Percentiles rank a stretch among this genome's conserved stretches.
These are phyloP conservation scores for Amphipoea oculea DNA, from an alignment of 2,888 invertebrate species.

Conservation along the genomic window DNA sequence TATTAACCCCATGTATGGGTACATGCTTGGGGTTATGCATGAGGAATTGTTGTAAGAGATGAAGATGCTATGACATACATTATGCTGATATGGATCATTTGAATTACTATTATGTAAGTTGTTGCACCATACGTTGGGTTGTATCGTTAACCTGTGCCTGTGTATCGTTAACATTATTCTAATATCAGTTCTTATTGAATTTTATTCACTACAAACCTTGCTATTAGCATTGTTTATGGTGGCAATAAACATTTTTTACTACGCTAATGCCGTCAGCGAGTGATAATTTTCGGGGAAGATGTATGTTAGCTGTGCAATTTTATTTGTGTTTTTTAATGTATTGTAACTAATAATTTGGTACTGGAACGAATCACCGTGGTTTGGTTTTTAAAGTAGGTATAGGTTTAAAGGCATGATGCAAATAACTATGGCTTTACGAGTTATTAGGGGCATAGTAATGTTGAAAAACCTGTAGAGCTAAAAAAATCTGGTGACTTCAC, in stretches of 20 bases:
- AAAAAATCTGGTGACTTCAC: not conserved
- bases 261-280: slow-evolving; percentile 25
- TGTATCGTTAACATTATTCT: slow-evolving; percentile 34
- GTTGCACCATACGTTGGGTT: slow-evolving; percentile 29
- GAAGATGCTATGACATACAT: slow-evolving; percentile 57
- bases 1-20: slow-evolving; percentile 22
- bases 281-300: slow-evolving; percentile 35
- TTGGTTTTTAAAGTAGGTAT: not conserved
- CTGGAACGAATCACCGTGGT: slow-evolving; percentile 25
- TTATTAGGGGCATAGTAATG: not conserved
- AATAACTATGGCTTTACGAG: not conserved
- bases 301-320: slow-evolving; percentile 26
- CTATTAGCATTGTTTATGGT: slow-evolving; percentile 48
- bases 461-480: not conserved
- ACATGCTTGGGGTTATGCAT: slow-evolving; percentile 23
- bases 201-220: slow-evolving; percentile 28
- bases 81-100: slow-evolving; percentile 58
- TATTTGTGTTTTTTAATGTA: slow-evolving; percentile 14
- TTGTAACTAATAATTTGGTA: slow-evolving; percentile 26
- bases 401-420: not conserved
- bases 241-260: slow-evolving; percentile 36
- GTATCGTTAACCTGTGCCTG: slow-evolving; percentile 26
- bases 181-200: slow-evolving; percentile 42
- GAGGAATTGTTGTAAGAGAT: slow-evolving; percentile 45
- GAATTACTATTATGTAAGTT: slow-evolving; percentile 56